phyloP scores from a whole-genome alignment of 35 echinoderm and acorn worm genomes.

The Heliocidaris erythrogramma region DNA sequence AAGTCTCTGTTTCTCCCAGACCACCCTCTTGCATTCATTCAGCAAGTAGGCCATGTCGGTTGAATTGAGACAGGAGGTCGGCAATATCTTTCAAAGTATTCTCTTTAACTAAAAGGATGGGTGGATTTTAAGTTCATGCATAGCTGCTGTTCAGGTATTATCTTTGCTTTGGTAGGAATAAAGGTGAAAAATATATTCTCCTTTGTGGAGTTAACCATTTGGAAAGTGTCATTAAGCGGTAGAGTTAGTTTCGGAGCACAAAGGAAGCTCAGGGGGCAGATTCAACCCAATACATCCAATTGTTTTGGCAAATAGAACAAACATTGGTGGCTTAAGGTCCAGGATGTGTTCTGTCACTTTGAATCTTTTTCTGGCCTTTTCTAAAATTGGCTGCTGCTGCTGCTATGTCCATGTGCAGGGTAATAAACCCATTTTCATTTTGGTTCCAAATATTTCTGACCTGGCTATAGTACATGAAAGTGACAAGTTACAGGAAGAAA shows the following conservation, averaged over 20 bases:
- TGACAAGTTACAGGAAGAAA: conserved; percentile 17
- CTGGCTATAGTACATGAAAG: not conserved
- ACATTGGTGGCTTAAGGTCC: not conserved
- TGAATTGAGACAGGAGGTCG: not conserved
- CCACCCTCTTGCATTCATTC: conserved; percentile 21
- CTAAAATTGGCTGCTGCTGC: not conserved
- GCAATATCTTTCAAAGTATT: not conserved
- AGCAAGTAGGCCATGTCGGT: not conserved
- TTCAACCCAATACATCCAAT: not conserved
- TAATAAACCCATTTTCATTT: not conserved
- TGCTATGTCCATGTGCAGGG: not conserved
- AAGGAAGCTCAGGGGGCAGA: not conserved
- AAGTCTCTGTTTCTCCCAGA: conserved; percentile 55
- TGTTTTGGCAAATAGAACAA: not conserved
- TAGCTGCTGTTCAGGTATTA: not conserved
- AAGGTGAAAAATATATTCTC: not conserved
- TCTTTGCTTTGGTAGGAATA: not conserved
- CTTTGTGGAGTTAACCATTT: not conserved
- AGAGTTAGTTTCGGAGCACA: not conserved
- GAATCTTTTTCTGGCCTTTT: not conserved
- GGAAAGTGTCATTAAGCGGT: not conserved
- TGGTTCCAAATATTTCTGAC: conserved; percentile 3
- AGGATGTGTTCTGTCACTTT: conserved; percentile 2
- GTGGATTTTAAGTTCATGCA: not conserved
- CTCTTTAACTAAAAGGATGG: not conserved